A percentile compares a stretch with the other conserved stretches of the same genome.
phyloP scores from a whole-genome alignment of 2,888 invertebrate species.

The Sphaeridia pumilis region DNA sequence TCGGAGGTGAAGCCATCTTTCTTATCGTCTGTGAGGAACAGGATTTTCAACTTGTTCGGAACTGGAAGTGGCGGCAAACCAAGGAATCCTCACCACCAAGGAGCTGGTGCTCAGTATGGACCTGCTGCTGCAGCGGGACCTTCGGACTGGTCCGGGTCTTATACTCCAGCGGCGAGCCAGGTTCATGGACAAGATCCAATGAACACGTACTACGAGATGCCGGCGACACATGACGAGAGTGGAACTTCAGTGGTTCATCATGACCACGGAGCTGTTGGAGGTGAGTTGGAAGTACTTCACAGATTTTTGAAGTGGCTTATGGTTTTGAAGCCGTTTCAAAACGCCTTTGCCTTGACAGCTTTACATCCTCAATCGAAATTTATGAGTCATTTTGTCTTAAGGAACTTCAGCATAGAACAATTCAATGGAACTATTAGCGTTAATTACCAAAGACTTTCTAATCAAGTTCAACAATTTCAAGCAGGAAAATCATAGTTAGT shows the following conservation, averaged over 20 bases:
- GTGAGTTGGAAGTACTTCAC: no score
- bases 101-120: neutral
- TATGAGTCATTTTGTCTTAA: no score
- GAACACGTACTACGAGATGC: conserved; percentile 12
- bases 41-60: neutral
- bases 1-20: neutral
- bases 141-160: neutral
- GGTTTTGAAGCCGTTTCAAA: no score
- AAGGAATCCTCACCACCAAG: neutral
- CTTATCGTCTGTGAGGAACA: neutral
- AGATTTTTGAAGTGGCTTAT: no score
- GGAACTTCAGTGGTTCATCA: neutral
- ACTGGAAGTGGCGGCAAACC: neutral
- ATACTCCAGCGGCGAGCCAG: neutral
- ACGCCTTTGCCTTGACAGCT: no score
- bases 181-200: conserved; percentile 6
- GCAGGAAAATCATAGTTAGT: no score
- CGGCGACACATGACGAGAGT: neutral
- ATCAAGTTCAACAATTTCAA: no score
- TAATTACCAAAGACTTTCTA: no score
- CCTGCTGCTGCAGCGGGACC: neutral
- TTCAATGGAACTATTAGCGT: no score
- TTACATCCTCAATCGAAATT: no score
- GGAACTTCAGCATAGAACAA: no score
- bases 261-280: neutral